Base-by-base conservation (phyloP, 1,140 invertebrate species). In the Diachasmimorpha longicaudata region DNA sequence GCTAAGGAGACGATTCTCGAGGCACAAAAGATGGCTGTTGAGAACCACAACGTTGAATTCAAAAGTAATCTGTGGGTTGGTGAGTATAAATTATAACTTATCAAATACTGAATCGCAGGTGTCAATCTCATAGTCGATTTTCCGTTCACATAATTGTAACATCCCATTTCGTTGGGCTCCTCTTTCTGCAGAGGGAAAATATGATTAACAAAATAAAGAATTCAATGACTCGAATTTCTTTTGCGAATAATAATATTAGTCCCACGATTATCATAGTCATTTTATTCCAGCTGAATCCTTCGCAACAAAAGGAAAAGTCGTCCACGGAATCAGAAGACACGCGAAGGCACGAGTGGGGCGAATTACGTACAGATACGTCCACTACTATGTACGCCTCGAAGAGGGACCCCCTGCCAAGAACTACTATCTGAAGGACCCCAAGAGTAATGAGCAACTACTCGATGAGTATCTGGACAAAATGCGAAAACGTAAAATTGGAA, bases 31-130 rank as follows among this genome's bases (percentile, higher is more conserved):
- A 86, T 96, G 77, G 98, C 97, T 63, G 93, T 98, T 1, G 91
- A 93, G 80, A 86, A 95, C 31, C 97, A 99, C 83, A 95, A 98
- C 92, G 96, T 99, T 37, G 97, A 99, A 90, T 99, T 94, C 88
- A 95, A 93, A 85, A 97, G 95, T 83, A 99, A 99, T 90, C 90
- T 99, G 58, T 99, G 97, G 97, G 93, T 99, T 90, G 94, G 96
- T 98, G 89, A 93, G 93, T 93, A 82, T 39, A 88, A 91, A 91
- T 66, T 36, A 13, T 14, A n/a, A n/a, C n/a, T n/a, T n/a, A n/a
- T n/a, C n/a, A n/a, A n/a, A n/a, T n/a, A n/a, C n/a, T n/a, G n/a
- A 31, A 31, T 31, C 6, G 2, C 31, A 31, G 2, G 31, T 31
- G 31, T 31, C 31, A 31, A 31, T 31, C 31, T 31, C 31, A 31